Evolutionary conservation across 2,888 invertebrate genomes (phyloP).

Genomic region (Patella depressa): DNA sequence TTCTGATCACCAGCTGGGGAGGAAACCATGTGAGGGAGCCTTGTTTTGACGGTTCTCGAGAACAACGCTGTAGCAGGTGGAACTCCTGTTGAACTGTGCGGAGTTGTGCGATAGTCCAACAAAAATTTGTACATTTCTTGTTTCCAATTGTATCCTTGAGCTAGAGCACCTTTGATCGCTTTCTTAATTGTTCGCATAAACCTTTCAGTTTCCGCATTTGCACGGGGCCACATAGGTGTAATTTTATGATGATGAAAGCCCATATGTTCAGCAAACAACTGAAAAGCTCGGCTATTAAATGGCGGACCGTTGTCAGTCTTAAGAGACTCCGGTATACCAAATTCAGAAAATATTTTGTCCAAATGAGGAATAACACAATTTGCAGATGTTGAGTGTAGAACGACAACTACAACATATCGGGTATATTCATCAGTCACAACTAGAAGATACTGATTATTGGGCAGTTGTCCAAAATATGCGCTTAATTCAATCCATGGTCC

Average conservation of each 20-base stretch:
- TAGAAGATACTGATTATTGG: constrained; percentile 26
- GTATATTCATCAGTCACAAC: constrained; percentile 34
- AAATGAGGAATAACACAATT: constrained; percentile 24
- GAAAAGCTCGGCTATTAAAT: constrained; percentile 10
- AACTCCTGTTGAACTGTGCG: constrained; percentile 1
- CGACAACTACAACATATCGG: constrained; percentile 22
- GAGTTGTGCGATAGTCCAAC: constrained; percentile 14
- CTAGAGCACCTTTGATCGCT: not conserved
- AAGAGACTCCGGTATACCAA: constrained; percentile 19
- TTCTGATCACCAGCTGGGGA: not conserved
- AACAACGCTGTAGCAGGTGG: not conserved
- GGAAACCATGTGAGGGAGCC: not conserved
- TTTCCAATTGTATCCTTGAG: constrained; percentile 17
- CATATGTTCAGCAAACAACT: too few relatives aligned
- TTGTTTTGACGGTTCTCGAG: not conserved
- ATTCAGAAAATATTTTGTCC: constrained; percentile 29
- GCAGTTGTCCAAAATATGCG: constrained; percentile 26
- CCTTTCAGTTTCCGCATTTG: constrained; percentile 14
- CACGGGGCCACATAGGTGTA: constrained; percentile 11
- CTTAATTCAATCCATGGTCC: constrained; percentile 23
- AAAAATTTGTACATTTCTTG: constrained; percentile 9
- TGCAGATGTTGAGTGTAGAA: constrained; percentile 16
- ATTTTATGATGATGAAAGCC: too few relatives aligned
- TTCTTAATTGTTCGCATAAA: constrained; percentile 18
- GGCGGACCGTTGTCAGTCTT: constrained; percentile 27